Base-by-base conservation (phyloP, 2,888 invertebrate species). In the Scaptodrosophila latifasciaeformis region DNA sequence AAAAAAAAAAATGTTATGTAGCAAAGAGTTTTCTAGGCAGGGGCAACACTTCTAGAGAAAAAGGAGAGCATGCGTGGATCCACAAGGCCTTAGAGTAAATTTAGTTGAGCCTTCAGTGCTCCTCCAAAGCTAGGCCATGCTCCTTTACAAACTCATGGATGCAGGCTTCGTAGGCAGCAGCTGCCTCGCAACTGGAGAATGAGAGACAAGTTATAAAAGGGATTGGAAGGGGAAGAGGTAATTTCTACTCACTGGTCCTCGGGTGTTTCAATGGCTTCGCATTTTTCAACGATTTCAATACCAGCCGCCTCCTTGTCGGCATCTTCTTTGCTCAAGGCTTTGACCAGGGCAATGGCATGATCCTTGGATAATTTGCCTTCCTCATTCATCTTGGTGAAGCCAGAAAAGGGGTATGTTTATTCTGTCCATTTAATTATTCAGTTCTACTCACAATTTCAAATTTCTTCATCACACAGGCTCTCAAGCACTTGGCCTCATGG, bases 391-490 rank as follows among this genome's bases (percentile, higher is more conserved):
- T 86, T n/a, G n/a, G 18, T 1, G 50, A 35, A 17, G 39, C n/a
- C n/a, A 34, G 9, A 15, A 27, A 47, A n/a, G 18, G 4, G 29
- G 12, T 43, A 13, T 6, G 37, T 35, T 1, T 6, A 12, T 37
- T 18, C 17, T 10, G 15, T 12, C 2, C 12, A 1, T 6, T 34
- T 13, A 13, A 34, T 34, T 13, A 31, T 21, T 44, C 6, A 48
- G n/a, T 34, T 40, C 19, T 15, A 68, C 80, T 65, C 69, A 87
- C 87, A 42, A 85, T 66, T 6, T 77, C 69, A 6, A 83, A 67
- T 62, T 84, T 82, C 57, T 84, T 82, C 69, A 85, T 70, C 15
- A 84, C 49, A 54, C 86, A 86, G 35, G 84, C 79, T 2, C 72
- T 79, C 49, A 87, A 59, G 46, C 87, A 86, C 59, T 85, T 86